phyloP scores from a whole-genome alignment of 2,888 invertebrate genomes.

The Cremastinae sp. region DNA sequence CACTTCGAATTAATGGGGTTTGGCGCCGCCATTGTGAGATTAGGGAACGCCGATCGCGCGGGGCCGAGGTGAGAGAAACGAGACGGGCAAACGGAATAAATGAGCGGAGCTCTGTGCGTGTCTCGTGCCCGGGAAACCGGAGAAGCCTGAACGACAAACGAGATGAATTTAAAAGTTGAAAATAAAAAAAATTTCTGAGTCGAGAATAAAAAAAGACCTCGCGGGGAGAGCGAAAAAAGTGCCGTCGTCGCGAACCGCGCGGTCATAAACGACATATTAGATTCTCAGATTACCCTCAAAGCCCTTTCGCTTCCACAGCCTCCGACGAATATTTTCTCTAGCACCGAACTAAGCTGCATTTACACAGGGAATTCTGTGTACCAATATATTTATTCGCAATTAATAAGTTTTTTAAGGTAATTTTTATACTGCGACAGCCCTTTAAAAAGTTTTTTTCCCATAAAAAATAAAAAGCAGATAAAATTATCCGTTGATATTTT shows the following conservation, averaged over 20 bases:
- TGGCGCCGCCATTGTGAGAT: constrained; percentile 43
- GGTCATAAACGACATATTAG: constrained; percentile 59
- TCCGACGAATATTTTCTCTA: constrained; percentile 47
- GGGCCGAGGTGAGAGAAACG: constrained; percentile 14
- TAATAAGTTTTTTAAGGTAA: too few species aligned
- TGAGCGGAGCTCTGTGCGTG: constrained; percentile 20
- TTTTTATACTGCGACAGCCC: too few species aligned
- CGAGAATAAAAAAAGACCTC: neutral
- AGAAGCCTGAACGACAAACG: constrained; percentile 52
- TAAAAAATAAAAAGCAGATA: too few species aligned
- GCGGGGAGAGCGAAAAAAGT: constrained; percentile 4
- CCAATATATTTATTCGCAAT: constrained; percentile 6
- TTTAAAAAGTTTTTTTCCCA: too few species aligned
- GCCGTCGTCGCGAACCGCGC: constrained; percentile 36
- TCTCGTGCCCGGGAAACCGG: constrained; percentile 57
- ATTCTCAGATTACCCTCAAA: constrained; percentile 71
- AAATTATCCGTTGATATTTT: too few species aligned
- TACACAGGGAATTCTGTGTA: constrained; percentile 11
- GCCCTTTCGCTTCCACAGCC: constrained; percentile 53
- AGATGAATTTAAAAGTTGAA: constrained; percentile 43
- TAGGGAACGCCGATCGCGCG: constrained; percentile 36
- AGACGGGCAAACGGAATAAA: constrained; percentile 2
- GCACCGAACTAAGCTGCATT: constrained; percentile 7
- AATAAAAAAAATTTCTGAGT: constrained; percentile 7
- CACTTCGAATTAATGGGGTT: constrained; percentile 29